Base-by-base conservation (phyloP, 2,113 vertebrate genomes). In the Benitochromis conjunctus region DNA sequence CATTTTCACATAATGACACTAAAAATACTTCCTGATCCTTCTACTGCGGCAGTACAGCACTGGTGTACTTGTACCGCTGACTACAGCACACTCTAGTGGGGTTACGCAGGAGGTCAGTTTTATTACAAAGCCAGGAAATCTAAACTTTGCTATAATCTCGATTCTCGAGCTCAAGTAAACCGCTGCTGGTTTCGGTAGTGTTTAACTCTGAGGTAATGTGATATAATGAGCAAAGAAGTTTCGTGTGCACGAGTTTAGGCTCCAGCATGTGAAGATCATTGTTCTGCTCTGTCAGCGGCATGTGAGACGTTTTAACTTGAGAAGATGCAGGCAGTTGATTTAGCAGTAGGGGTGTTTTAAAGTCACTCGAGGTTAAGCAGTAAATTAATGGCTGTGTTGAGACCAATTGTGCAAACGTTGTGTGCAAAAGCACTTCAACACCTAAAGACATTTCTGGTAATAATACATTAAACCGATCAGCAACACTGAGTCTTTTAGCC, bases 71-170 rank as follows among this genome's bases (percentile, higher is more conserved):
- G 3, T 14, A 41, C n/a, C 55, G 31, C 14, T 3, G 74, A 76
- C 62, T 24, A 60, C 16, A 87, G 82, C 71, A 54, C 84, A 55
- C 88, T 82, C 90, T 79, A 26, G 81, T 85, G 88, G 85, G 7
- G 9, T 13, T 51, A 64, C 13, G 6, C 6, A 19, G 58, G 8
- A 79, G 12, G 13, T 54, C 54, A 43, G 13, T 26, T 82, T 54
- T 48, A 55, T 18, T 29, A 82, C 19, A 84, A 9, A 4, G 16
- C 34, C 46, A 62, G 8, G 8, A 69, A 79, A 82, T 18, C 5
- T 36, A 4, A 77, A 79, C 18, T 66, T 19, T 9, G 19, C 36
- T 57, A 66, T 1, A 5, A 62, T 51, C 4, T 79, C 53, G 3
- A 80, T 46, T 21, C 13, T 80, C 7, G 12, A 46, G 76, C 51